phyloP scores from a whole-genome alignment of 2,888 invertebrate genomes.

The Pseudococcus jackbeardsleyi region DNA sequence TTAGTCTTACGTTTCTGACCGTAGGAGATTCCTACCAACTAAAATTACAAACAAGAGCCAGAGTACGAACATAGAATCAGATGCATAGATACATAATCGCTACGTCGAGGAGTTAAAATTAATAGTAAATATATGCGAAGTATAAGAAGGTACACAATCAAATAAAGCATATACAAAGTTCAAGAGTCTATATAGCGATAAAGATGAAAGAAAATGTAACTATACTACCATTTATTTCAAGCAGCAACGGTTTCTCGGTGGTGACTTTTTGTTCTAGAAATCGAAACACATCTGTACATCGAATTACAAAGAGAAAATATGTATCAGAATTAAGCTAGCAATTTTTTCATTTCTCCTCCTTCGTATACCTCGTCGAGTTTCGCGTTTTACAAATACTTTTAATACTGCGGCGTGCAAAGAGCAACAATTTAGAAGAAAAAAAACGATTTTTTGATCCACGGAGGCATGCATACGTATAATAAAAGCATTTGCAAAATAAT shows the following conservation, averaged over 20 bases:
- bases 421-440: neutral
- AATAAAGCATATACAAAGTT: slow-evolving; percentile 23
- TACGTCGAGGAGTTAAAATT: neutral
- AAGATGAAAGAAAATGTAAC: slow-evolving; percentile 31
- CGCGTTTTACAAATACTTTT: slow-evolving; percentile 41
- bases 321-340: slow-evolving; percentile 8
- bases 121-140: neutral
- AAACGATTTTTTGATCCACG: neutral
- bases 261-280: slow-evolving; percentile 44
- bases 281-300: slow-evolving; percentile 50
- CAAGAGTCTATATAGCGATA: slow-evolving; percentile 21
- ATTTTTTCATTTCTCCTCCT: slow-evolving; percentile 22
- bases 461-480: slow-evolving; percentile 24
- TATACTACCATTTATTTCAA: slow-evolving; percentile 55
- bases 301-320: slow-evolving; percentile 47
- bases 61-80: neutral
- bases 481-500: slow-evolving; percentile 50
- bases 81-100: neutral
- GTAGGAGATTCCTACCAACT: neutral
- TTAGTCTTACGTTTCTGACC: too few relatives aligned
- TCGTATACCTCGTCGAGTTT: neutral
- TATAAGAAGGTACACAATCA: neutral
- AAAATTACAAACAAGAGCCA: neutral
- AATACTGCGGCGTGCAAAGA: neutral
- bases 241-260: slow-evolving; percentile 52